Conservation (phyloP, 1,140 invertebrate genomes). For the Linepithema humile region DNA sequence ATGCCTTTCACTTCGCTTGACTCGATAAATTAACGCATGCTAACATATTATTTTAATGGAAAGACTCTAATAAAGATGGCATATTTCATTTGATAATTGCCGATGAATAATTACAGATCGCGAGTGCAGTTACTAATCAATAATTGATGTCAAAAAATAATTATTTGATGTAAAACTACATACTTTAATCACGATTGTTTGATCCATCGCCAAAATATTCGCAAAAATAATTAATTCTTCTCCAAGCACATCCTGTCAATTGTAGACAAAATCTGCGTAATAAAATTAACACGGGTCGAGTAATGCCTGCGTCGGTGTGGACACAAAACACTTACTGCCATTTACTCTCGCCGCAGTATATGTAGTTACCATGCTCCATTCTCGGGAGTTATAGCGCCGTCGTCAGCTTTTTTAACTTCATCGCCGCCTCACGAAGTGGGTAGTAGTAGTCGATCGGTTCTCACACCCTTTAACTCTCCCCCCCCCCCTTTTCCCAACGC, state of each 20-base stretch:
- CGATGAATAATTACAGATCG: background rate
- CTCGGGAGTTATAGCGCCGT: conserved; percentile 55
- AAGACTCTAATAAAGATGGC: background rate
- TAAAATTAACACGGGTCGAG: conserved; percentile 5
- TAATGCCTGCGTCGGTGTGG: background rate
- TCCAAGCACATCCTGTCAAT: too few relatives aligned
- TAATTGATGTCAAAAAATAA: background rate
- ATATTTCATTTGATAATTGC: background rate
- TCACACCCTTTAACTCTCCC: conserved; percentile 12
- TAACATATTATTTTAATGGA: background rate
- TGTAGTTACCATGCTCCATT: conserved; percentile 58
- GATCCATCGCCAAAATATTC: too few relatives aligned
- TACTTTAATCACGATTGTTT: background rate
- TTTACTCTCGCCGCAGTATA: conserved; percentile 56
- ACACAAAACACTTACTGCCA: conserved; percentile 63
- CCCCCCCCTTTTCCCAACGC: background rate
- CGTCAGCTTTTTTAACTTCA: conserved; percentile 78
- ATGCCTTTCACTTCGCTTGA: background rate
- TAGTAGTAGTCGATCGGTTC: conserved; percentile 27
- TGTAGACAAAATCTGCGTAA: background rate
- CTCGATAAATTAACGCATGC: background rate
- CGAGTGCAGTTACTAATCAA: background rate
- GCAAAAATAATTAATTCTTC: background rate
- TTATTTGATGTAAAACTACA: too few relatives aligned
- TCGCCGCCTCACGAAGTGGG: conserved; percentile 66